Evolutionary conservation across 2,113 vertebrate genomes (phyloP), one percentile per base, ranked within the genome.

Genomic region (Sinocyclocheilus maitianheensis): DNA sequence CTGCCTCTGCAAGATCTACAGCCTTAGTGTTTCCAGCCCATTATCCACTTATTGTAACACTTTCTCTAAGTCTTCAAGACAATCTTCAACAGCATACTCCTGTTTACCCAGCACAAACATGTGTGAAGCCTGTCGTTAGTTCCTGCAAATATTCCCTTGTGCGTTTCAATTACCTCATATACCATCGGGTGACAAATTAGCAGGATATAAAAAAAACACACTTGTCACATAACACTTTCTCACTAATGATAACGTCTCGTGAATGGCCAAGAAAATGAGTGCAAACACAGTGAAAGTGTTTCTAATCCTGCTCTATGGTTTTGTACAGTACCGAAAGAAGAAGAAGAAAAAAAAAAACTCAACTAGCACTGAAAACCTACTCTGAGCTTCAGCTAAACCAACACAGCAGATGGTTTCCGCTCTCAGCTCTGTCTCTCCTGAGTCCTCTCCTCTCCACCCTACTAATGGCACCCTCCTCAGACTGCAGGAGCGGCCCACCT

Each of bases 381-480:
- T 72, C 10, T 4, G 24, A 65, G 62, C 62, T 46, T 20, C 46
- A 30, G 43, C 22, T 30, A 85, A 69, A 78, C 46, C 46, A 51
- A 40, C 62, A 62, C 86, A 43, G 74, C 81, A 87, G 80, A 83
- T 87, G 80, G 72, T 79, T 83, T 65, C 30, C 3, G 37, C 63
- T 87, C 43, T 62, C 76, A 43, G 37, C n/a, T 83, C 37, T 8
- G 48, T 55, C 63, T 63, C 77, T 81, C 69, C 43, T 53, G 71
- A 26, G 72, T 84, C 55, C 69, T 65, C 24, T 74, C 62, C 76
- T 63, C 62, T 20, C 46, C 69, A 83, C 48, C 71, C 81, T 76
- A n/a, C 74, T 77, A 86, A 87, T 60, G 63, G 40, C 82, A 72
- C 37, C 43, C 53, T 84, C 76, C 71, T 69, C 65, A 60, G 69